Evolutionary conservation across 2,113 vertebrate genomes (phyloP).

Genomic region (Reinhardtius hippoglossoides): DNA sequence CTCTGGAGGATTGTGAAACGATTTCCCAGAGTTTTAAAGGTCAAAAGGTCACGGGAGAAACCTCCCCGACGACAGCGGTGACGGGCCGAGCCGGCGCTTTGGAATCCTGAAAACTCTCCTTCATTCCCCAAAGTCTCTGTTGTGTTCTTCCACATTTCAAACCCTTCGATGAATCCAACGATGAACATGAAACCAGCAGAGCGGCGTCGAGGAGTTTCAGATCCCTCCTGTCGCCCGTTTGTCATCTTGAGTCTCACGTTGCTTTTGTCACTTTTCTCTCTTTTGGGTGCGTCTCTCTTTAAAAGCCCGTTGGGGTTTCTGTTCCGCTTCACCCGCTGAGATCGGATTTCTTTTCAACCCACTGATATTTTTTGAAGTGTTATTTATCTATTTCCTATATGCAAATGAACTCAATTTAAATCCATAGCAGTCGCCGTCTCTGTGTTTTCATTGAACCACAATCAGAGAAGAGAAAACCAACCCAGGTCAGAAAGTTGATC

Average conservation of each 20-base stretch:
- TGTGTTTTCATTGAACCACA: background rate
- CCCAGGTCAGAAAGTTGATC: no score
- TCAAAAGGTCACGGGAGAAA: background rate
- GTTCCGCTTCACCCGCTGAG: constrained; percentile 35
- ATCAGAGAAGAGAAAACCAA: no score
- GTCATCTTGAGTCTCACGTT: constrained; percentile 27
- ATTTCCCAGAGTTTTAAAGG: background rate
- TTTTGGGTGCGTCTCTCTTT: background rate
- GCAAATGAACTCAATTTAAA: constrained; percentile 45
- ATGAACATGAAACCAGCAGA: constrained; percentile 12
- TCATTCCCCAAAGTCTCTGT: background rate
- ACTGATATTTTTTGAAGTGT: constrained; percentile 45
- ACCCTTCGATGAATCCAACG: constrained; percentile 10
- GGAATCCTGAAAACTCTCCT: background rate
- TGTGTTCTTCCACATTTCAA: constrained; percentile 34
- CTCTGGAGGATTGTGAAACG: background rate
- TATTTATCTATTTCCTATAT: constrained; percentile 43
- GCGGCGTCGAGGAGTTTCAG: background rate
- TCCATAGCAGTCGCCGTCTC: background rate
- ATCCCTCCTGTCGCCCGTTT: constrained; percentile 32
- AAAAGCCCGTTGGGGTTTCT: constrained; percentile 36
- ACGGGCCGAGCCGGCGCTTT: background rate
- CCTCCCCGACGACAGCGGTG: background rate
- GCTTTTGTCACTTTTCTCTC: constrained; percentile 37
- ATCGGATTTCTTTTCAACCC: constrained; percentile 41